Evolutionary conservation across 2,797 vertebrate genomes (phyloP), one percentile per base, ranked within the genome.

Genomic region (Gymnoscopelus braueri): DNA sequence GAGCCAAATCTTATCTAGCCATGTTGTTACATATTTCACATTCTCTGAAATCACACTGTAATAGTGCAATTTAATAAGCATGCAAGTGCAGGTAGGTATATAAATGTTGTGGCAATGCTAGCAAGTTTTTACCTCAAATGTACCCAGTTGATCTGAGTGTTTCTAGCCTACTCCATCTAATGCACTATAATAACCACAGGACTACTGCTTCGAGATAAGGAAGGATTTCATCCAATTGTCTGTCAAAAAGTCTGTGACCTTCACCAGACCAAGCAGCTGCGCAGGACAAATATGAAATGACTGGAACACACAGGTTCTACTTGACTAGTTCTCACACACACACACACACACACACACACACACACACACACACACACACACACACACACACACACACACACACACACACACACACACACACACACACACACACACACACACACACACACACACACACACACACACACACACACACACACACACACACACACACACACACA

Each of bases 221-320:
- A 54, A 52, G 32, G 69, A 48, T 69, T 58, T 74, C 9, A 1
- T 11, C 48, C 32, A 3, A 50, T 3, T 12, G 48, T 50, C n/a
- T n/a, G n/a, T n/a, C n/a, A n/a, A n/a, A 11, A 11, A 50, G 48
- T 14, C 48, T 13, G 71, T 23, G 69, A 63, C 73, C 79, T 78
- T 72, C 69, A 72, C 71, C 60, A 12, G 15, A 68, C 63, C 69
- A 75, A 69, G 81, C 82, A 82, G 80, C 82, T 69, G 83, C 72
- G 59, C 67, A 9, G 65, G 23, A 24, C 64, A 67, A 55, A 7
- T 55, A 58, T 75, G 75, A 78, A 60, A 44, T 47, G 39, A 44
- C 13, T 61, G 49, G 59, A 78, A 70, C 14, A 72, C 54, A 8
- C 64, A 71, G 55, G 53, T 71, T 74, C n/a, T 51, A 69, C 75